Percentiles rank a stretch among this genome's conserved stretches.
These are phyloP conservation scores for Cecropterus lyciades DNA, from an alignment of 1,140 invertebrate species.

Conservation along the genomic window DNA sequence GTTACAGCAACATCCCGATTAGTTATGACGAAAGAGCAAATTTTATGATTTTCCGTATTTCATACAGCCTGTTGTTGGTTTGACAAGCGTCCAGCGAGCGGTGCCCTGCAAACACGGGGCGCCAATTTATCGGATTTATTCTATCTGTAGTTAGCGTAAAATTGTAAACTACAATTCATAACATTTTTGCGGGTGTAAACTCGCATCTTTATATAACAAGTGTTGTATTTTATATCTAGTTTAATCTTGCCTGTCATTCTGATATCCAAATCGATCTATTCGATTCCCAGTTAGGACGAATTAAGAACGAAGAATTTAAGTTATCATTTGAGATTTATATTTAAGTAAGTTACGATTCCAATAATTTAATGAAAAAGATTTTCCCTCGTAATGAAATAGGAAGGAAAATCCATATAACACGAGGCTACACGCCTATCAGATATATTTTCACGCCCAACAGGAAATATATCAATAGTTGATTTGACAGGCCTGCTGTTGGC, in stretches of 20 bases:
- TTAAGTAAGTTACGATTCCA: too few species aligned
- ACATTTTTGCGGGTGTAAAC: not conserved
- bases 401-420: too few species aligned
- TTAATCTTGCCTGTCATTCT: too few species aligned
- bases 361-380: constrained; percentile 2
- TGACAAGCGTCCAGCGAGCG: constrained; percentile 38
- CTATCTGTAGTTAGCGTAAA: constrained; percentile 18
- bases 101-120: constrained; percentile 35
- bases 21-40: not conserved
- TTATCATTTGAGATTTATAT: too few species aligned
- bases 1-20: too few species aligned
- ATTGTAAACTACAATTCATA: too few species aligned
- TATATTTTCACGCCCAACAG: constrained; percentile 18
- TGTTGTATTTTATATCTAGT: too few species aligned
- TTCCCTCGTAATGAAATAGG: too few species aligned
- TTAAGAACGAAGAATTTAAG: too few species aligned
- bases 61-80: constrained; percentile 35
- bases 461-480: constrained; percentile 41
- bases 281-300: too few species aligned
- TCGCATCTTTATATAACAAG: not conserved
- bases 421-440: constrained; percentile 3
- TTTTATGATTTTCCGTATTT: constrained; percentile 30
- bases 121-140: constrained; percentile 27
- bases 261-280: too few species aligned
- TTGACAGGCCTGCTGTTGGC: constrained; percentile 36